Percentiles rank a stretch among this genome's conserved stretches.
These are phyloP conservation scores for Ridgeia piscesae DNA, from an alignment of 1,140 invertebrate genomes.

Conservation along the genomic window DNA sequence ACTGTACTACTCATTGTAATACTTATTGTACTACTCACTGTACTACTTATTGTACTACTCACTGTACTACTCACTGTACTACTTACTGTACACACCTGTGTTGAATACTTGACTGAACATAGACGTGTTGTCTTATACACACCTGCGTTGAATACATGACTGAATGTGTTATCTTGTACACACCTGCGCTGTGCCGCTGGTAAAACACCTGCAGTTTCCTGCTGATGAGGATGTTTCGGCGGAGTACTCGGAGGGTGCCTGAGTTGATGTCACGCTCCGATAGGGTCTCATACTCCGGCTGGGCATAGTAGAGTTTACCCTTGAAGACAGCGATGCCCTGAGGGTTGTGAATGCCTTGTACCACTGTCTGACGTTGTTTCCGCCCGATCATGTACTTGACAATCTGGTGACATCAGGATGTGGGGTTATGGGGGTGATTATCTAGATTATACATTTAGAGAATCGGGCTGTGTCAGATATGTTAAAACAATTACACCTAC, in stretches of 20 bases:
- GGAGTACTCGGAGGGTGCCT: not conserved
- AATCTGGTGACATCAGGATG: slow-evolving; percentile 52
- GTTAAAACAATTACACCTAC: too few relatives aligned
- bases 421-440: not conserved
- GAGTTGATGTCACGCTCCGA: slow-evolving; percentile 58
- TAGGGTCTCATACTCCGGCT: slow-evolving; percentile 86
- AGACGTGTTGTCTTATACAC: too few relatives aligned
- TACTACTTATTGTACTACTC: too few relatives aligned
- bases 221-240: not conserved
- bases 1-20: too few relatives aligned
- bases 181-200: not conserved
- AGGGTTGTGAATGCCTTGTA: slow-evolving; percentile 65
- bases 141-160: too few relatives aligned
- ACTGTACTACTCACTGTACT: too few relatives aligned
- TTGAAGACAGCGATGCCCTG: slow-evolving; percentile 83
- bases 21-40: too few relatives aligned
- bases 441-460: too few relatives aligned
- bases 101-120: too few relatives aligned
- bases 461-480: too few relatives aligned
- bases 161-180: too few relatives aligned
- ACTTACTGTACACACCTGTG: too few relatives aligned
- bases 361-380: slow-evolving; percentile 35
- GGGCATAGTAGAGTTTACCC: slow-evolving; percentile 82
- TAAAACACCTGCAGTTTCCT: not conserved
- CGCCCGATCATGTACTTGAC: slow-evolving; percentile 71